phyloP scores from a whole-genome alignment of 2,797 vertebrate species.

The Pogonophryne albipinna region DNA sequence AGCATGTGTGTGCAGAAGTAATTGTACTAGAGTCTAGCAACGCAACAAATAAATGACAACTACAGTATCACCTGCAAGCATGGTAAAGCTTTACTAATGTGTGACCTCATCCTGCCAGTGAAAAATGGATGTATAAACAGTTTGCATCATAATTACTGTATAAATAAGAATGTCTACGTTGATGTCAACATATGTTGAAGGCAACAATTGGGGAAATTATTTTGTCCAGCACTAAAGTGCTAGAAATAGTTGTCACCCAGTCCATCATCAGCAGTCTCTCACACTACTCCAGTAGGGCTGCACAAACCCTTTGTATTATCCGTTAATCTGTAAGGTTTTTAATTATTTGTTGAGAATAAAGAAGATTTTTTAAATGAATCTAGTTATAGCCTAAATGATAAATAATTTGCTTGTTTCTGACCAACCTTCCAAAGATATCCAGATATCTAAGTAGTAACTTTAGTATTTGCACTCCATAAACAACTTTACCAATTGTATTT shows the following conservation, averaged over 20 bases:
- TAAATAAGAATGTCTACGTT: slow-evolving; percentile 31
- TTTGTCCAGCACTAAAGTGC: slow-evolving; percentile 23
- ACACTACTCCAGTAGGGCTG: not conserved
- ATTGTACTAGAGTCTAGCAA: slow-evolving; percentile 21
- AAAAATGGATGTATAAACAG: slow-evolving; percentile 40
- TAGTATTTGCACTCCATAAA: not conserved
- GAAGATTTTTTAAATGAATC: not conserved
- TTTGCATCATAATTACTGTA: slow-evolving; percentile 28
- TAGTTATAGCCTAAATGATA: not conserved
- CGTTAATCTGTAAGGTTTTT: not conserved
- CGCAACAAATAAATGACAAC: slow-evolving; percentile 29
- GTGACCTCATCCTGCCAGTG: slow-evolving; percentile 26
- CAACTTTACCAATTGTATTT: not conserved
- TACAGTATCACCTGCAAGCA: slow-evolving; percentile 26
- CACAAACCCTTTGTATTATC: not conserved
- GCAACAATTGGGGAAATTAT: slow-evolving; percentile 19
- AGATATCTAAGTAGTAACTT: not conserved
- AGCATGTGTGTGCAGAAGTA: slow-evolving; percentile 32
- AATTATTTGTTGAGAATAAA: not conserved
- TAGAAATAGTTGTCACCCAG: slow-evolving; percentile 24
- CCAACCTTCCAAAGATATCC: not conserved
- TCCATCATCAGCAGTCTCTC: slow-evolving; percentile 18
- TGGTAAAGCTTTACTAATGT: slow-evolving; percentile 25
- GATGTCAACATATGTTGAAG: slow-evolving; percentile 37
- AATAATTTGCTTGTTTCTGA: slow-evolving; percentile 10